Evolutionary conservation across 1,140 invertebrate genomes (phyloP).

Genomic region (Danaus melanippus): DNA sequence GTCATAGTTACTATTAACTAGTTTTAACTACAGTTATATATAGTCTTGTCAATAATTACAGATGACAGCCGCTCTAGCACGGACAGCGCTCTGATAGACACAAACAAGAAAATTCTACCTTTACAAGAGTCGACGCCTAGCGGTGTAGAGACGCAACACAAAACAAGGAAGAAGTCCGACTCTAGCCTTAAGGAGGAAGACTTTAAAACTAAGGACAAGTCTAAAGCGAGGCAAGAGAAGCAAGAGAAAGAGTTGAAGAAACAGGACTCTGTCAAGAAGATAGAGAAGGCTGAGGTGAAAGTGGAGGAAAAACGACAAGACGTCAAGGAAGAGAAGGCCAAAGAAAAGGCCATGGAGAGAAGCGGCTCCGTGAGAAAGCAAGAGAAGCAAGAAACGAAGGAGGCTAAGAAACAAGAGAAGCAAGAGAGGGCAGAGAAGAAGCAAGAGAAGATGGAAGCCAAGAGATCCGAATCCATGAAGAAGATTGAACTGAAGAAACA

Average conservation of each 20-base stretch:
- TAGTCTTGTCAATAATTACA: conserved; percentile 4
- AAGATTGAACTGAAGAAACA: conserved; percentile 54
- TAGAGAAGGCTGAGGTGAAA: conserved; percentile 34
- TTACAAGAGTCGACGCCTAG: conserved; percentile 28
- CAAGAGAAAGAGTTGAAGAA: conserved; percentile 56
- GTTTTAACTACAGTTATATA: too few relatives aligned
- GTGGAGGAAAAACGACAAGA: conserved; percentile 34
- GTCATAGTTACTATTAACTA: too few relatives aligned
- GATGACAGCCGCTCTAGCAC: conserved; percentile 52
- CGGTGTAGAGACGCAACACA: conserved; percentile 26
- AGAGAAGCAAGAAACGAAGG: conserved; percentile 37
- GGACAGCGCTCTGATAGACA: conserved; percentile 40
- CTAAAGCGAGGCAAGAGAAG: conserved; percentile 31
- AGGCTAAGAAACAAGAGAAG: conserved; percentile 38
- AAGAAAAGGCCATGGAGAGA: conserved; percentile 47
- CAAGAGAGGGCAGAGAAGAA: conserved; percentile 46
- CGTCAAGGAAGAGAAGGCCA: conserved; percentile 28
- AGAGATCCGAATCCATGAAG: conserved; percentile 47
- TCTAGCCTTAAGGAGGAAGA: conserved; percentile 58
- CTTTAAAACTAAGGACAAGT: conserved; percentile 38
- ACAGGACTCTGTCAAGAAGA: conserved; percentile 52
- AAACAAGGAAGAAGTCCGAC: conserved; percentile 55
- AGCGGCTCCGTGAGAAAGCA: conserved; percentile 47
- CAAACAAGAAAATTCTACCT: conserved; percentile 29
- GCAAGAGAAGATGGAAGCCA: conserved; percentile 48